Conservation (phyloP, 2,888 invertebrate genomes). For the Pristionchus arcanus region DNA sequence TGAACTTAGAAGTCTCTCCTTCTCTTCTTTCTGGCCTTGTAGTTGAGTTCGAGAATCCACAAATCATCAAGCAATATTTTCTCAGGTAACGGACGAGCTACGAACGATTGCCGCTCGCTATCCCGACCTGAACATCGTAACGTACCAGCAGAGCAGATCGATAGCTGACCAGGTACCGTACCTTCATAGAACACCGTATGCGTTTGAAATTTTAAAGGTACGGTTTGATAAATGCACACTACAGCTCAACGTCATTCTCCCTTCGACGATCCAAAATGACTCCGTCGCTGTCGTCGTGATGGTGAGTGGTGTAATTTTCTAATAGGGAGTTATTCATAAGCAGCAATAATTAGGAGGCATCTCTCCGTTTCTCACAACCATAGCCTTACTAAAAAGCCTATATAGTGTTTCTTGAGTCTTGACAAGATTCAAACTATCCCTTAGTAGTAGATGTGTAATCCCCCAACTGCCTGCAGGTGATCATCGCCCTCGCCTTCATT, state of each 20-base stretch:
- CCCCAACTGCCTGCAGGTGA: constrained; percentile 81
- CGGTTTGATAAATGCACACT: neutral
- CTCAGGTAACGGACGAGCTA: constrained; percentile 61
- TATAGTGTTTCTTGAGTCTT: too few relatives aligned
- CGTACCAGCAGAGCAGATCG: constrained; percentile 76
- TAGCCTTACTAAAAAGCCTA: too few relatives aligned
- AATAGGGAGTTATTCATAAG: neutral
- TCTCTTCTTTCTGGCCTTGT: too few relatives aligned
- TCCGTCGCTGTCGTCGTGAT: constrained; percentile 86
- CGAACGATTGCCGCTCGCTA: constrained; percentile 72
- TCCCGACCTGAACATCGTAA: constrained; percentile 74
- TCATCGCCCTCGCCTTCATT: constrained; percentile 93
- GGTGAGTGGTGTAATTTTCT: constrained; percentile 81
- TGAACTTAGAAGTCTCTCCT: too few relatives aligned
- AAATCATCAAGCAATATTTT: neutral
- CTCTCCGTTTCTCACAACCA: too few relatives aligned
- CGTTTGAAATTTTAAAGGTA: neutral
- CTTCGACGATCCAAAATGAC: constrained; percentile 78
- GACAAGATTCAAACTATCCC: neutral
- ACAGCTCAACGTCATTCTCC: constrained; percentile 76
- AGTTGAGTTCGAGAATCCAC: neutral
- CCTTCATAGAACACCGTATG: neutral
- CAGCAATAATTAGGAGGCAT: neutral
- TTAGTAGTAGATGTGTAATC: neutral
- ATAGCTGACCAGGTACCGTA: constrained; percentile 77